These are phyloP conservation scores for Lasius platythorax DNA, from an alignment of 2,888 invertebrate species.

Conservation along the genomic window DNA sequence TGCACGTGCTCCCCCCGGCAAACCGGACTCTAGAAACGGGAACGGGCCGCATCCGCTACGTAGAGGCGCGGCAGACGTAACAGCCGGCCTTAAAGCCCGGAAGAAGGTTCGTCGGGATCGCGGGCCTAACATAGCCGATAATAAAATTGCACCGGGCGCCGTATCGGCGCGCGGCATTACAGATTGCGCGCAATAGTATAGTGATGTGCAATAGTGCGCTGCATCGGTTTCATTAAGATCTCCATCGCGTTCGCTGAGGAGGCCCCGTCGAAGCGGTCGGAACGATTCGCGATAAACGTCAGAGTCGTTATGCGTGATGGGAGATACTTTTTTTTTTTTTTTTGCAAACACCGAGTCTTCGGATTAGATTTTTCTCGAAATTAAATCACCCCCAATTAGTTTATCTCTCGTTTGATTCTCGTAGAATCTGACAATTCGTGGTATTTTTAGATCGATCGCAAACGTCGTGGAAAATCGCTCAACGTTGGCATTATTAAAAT, in stretches of 20 bases:
- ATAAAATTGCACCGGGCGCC: slow-evolving; percentile 72
- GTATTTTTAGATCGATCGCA: not conserved
- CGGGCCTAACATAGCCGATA: slow-evolving; percentile 71
- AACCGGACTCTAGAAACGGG: slow-evolving; percentile 81
- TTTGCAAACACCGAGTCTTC: not conserved
- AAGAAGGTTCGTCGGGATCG: slow-evolving; percentile 73
- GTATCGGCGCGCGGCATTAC: slow-evolving; percentile 38
- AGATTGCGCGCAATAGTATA: slow-evolving; percentile 20
- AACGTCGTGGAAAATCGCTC: not conserved
- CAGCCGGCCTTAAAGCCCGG: slow-evolving; percentile 74
- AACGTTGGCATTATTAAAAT: not conserved
- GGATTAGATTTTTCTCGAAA: not conserved
- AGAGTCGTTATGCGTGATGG: not conserved
- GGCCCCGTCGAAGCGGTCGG: slow-evolving; percentile 20
- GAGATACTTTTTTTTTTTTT: not conserved
- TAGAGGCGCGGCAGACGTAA: slow-evolving; percentile 72
- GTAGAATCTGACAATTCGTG: not conserved
- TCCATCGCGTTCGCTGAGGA: slow-evolving; percentile 32
- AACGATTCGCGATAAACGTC: not conserved
- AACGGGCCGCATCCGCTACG: slow-evolving; percentile 81
- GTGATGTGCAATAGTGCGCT: not conserved
- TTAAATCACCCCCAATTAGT: not conserved
- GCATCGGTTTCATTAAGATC: slow-evolving; percentile 66
- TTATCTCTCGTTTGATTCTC: not conserved
- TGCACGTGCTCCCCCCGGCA: slow-evolving; percentile 68